Percentiles rank a stretch among this genome's conserved stretches.
These are phyloP conservation scores for Trachelus troglodyta DNA, from an alignment of 2,888 invertebrate species.

Conservation along the genomic window DNA sequence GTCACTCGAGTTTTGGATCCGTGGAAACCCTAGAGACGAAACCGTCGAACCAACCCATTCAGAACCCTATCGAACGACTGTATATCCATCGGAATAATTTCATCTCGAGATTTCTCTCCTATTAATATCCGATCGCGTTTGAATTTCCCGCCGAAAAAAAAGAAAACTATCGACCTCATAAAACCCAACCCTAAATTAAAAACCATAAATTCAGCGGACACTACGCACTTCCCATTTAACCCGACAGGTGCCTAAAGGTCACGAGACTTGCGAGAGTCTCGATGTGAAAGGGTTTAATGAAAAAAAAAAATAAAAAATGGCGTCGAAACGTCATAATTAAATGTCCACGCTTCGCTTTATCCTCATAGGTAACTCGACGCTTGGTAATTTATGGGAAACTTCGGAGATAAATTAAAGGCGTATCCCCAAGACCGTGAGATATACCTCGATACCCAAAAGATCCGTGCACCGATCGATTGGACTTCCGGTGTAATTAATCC, in stretches of 20 bases:
- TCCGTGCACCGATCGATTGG: background rate
- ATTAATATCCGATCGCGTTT: background rate
- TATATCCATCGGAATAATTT: background rate
- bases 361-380: too few relatives aligned
- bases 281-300: background rate
- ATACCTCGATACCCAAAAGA: too few relatives aligned
- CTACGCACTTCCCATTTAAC: too few relatives aligned
- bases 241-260: background rate
- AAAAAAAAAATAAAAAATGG: too few relatives aligned
- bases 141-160: background rate
- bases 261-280: too few relatives aligned
- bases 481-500: conserved; percentile 49
- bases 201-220: too few relatives aligned
- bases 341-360: background rate
- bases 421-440: background rate
- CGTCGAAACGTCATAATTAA: background rate
- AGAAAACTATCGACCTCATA: too few relatives aligned
- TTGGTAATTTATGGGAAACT: too few relatives aligned
- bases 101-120: background rate
- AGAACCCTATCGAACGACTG: background rate
- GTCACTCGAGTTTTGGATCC: conserved; percentile 50
- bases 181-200: background rate
- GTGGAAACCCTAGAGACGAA: conserved; percentile 25
- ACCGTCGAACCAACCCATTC: background rate
- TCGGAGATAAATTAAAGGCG: too few relatives aligned